Evolutionary conservation across 2,888 invertebrate species (phyloP).

Genomic region (Heliconius hortense): DNA sequence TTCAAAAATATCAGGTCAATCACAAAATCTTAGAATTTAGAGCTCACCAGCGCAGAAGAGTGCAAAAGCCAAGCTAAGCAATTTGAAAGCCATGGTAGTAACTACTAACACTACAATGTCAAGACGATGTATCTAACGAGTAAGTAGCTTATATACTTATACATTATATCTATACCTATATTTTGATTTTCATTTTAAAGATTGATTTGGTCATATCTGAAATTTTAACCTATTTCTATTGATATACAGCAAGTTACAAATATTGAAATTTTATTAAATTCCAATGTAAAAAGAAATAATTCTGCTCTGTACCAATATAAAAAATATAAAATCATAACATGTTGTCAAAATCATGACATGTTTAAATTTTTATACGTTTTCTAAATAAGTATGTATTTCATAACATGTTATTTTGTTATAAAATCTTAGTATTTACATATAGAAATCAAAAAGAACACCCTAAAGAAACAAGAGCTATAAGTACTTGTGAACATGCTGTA

Average conservation of each 20-base stretch:
- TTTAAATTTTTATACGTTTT: no score
- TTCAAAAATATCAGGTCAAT: neutral
- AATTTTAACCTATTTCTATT: neutral
- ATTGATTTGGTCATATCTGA: neutral
- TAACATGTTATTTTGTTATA: no score
- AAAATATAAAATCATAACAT: neutral
- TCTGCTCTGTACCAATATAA: neutral
- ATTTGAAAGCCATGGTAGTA: constrained; percentile 45
- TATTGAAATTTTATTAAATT: neutral
- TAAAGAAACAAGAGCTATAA: neutral
- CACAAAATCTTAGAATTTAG: neutral
- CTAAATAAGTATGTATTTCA: no score
- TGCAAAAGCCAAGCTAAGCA: constrained; percentile 43
- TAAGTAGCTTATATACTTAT: constrained; percentile 22
- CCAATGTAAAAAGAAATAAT: neutral
- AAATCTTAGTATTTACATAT: neutral
- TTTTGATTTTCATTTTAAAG: neutral
- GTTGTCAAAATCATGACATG: no score
- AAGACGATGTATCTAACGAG: neutral
- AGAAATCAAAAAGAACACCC: neutral
- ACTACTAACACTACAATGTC: constrained; percentile 5
- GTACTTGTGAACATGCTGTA: constrained; percentile 46
- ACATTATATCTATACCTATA: neutral
- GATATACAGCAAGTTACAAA: constrained; percentile 33
- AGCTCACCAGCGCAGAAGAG: constrained; percentile 54